Base-by-base conservation (phyloP, 2,888 invertebrate species). In the Monoplex corrugatus region DNA sequence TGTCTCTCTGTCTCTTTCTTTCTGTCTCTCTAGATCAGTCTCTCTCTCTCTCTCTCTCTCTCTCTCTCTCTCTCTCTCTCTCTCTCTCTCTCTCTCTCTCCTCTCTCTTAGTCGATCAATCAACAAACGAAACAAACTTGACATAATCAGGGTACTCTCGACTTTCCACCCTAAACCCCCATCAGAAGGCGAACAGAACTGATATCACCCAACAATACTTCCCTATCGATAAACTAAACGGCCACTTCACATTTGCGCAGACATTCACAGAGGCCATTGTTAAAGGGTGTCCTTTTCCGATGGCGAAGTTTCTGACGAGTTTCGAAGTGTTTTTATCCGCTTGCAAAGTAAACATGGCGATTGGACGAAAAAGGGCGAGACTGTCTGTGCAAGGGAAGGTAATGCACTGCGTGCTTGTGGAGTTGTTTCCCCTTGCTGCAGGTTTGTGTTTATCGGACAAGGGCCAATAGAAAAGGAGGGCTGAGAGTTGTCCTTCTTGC, bases 301-400 rank as follows among this genome's bases (percentile, higher is more conserved):
- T n/a, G n/a, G 19, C n/a, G n/a, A 10, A 16, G 68, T 28, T 78
- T 35, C 6, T 10, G 10, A 35, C 35, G 78, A 35, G 78, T 78
- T 78, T 78, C n/a, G 43, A 57, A 85, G 85, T 63, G 85, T 32
- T 57, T 85, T 85, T 85, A 85, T 85, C 85, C 32, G 85, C 57
- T 63, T 63, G n/a, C 35, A 57, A 10, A 23, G 85, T 57, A 85
- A 85, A 85, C 85, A 50, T 35, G 35, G n/a, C 57, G 85, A 35
- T 44, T 32, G 83, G 1, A 43, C 43, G 45, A 50, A 50, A 83
- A 83, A 50, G 40, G 83, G 50, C n/a, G 50, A 45, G 57, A 10
- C 32, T 44, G 63, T 85, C 85, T 63, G 38, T 63, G 38, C 57
- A 57, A 38, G 85, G 63, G 82, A 82, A 82, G 82, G 82, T 44